Evolutionary conservation across 2,113 vertebrate species (phyloP).

Genomic region (Callaeas wilsoni): DNA sequence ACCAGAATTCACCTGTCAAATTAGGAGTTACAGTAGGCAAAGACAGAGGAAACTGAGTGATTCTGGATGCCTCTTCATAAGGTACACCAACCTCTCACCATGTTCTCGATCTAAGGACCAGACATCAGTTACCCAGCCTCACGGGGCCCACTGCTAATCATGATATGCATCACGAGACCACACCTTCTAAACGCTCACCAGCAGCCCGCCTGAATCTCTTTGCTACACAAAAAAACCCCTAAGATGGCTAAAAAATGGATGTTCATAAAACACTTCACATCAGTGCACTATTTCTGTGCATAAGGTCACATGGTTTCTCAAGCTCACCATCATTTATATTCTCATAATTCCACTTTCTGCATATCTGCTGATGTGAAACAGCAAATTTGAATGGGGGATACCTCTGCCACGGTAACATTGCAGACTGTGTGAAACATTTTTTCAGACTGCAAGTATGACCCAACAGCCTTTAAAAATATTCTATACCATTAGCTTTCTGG

Average conservation of each 20-base stretch:
- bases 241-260: not conserved
- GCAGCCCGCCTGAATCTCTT: not conserved
- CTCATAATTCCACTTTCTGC: not conserved
- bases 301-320: not conserved
- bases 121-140: not conserved
- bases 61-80: not conserved
- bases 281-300: not conserved
- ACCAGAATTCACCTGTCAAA: not conserved
- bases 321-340: not conserved
- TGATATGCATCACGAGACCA: rapidly evolving
- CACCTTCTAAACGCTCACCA: not conserved
- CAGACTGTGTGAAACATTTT: not conserved
- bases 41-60: not conserved
- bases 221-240: not conserved
- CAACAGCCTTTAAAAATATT: not conserved
- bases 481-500: not conserved
- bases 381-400: not conserved
- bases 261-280: not conserved
- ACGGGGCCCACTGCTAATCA: not conserved
- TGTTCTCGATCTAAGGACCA: not conserved
- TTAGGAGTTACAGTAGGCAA: not conserved
- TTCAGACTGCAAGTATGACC: not conserved
- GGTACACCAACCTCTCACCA: not conserved
- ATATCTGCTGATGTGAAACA: not conserved
- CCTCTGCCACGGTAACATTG: not conserved